Evolutionary conservation across 2,113 vertebrate species (phyloP), one percentile per base, ranked within the genome.

Genomic region (Triplophysa tibetana): DNA sequence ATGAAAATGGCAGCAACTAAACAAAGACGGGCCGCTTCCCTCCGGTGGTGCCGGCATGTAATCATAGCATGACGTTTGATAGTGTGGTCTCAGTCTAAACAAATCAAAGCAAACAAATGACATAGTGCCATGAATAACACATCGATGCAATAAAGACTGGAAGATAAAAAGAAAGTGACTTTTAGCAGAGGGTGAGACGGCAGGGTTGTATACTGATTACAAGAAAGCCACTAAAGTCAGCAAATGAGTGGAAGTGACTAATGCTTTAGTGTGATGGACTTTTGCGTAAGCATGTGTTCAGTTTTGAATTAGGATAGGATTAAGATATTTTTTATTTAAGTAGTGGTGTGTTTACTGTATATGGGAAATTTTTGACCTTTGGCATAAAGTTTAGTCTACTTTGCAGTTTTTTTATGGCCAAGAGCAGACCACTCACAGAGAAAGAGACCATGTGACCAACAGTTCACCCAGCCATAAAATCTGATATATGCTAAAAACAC

Each of bases 81-180:
- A 54, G 68, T 29, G 68, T 19, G 45, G 6, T 48, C 43, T 74
- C 41, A 29, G 73, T 48, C 73, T 45, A 75, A 63, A 63, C 41
- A 48, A 60, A 75, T 75, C 73, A 43, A 73, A 73, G 21, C 29
- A 23, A 73, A 73, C 33, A 24, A 43, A 60, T 43, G 58, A 75
- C 58, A n/a, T 19, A 24, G 24, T 61, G 54, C 33, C 56, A 43
- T 21, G 29, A 61, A 61, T 61, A 54, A 17, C 21, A 61, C 13
- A 61, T 4, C 17, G 54, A 17, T 10, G 54, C 19, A 58, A 21
- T 58, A 21, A 58, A 21, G 54, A 58, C 7, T 41, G 29, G 14
- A 13, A 60, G 54, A 73, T 60, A 23, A 16, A 70, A 43, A 21
- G 13, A 38, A 23, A 68, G 66, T 24, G 54, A 58, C n/a, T 9